Base-by-base conservation (phyloP, 1,140 invertebrate species). In the Micrasema longulum region DNA sequence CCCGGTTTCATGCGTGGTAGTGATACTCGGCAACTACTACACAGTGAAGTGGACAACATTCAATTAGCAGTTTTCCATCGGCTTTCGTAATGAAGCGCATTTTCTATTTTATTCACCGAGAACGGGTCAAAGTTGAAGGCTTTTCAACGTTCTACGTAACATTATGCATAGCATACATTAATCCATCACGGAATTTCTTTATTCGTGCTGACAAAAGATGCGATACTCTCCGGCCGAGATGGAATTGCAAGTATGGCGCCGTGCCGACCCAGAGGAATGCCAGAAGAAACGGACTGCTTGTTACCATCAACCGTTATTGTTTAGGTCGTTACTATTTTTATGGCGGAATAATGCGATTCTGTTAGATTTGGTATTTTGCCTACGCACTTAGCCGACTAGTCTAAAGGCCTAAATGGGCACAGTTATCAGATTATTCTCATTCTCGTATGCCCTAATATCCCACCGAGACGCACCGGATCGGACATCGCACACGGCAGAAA, bases 341-440 rank as follows among this genome's bases (percentile, higher is more conserved):
- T 41, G 55, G 6, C 18, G 36, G 55, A 43, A 41, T 41, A 60
- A 60, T 60, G 55, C 36, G 55, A 60, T 41, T 60, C 55, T 20
- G 52, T 60, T 36, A 41, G 35, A 41, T 60, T 60, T 38, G 55
- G 36, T 60, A 22, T 52, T 52, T 43, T 41, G 55, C 55, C 55
- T 60, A 60, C 55, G 55, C 55, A 38, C 11, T 41, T 4, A 35
- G 31, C 55, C 36, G 7, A 10, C 31, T 11, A 11, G 10, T 7
- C 9, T 31, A 60, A n/a, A n/a, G 35, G 22, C 55, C 36, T 1
- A 20, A 60, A 20, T 16, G 14, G 38, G 55, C 36, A 38, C 55
- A 60, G 35, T 60, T 60, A 38, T 60, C 35, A 60, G 55, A 41
- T 60, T 60, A 22, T 10, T 41, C 36, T 38, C 55, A 41, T 38